Base-by-base conservation (phyloP, 2,797 vertebrate genomes). In the Pantherophis vulpinus region DNA sequence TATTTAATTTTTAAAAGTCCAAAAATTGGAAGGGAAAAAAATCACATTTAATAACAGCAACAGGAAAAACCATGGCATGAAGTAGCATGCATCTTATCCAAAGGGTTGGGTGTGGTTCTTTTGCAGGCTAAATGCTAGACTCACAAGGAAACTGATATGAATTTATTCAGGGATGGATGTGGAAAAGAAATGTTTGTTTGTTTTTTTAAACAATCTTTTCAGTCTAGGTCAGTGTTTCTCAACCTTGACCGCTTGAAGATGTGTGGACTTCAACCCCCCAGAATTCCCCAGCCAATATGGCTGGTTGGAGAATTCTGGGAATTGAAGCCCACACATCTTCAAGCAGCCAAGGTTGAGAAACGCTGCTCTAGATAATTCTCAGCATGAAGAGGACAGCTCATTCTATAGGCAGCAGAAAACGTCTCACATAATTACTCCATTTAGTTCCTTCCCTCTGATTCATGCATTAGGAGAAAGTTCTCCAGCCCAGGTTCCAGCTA, bases 101-200 rank as follows among this genome's bases (percentile, higher is more conserved):
- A 79, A 37, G 14, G 6, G 47, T 51, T 90, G 47, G 61, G 2
- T 51, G 51, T 32, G 47, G 12, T 5, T 86, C 3, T 11, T 60
- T 51, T n/a, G 51, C 2, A 18, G 14, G 25, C 1, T 29, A 61
- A 63, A 32, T n/a, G 14, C 9, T 25, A 83, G 66, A 47, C 10
- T 27, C 56, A 61, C 27, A 47, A 60, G 42, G 27, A 60, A 2
- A 8, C 5, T 51, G 60, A 29, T 51, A 61, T 59, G 86, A 91
- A 94, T 55, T 37, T 27, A 92, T 93, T 91, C 89, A 90, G 58
- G 92, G 87, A 60, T 51, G 58, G 66, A 51, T 2, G 91, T 58
- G 88, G 55, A 51, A 61, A 37, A 47, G 12, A 91, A 91, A 27
- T 90, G n/a, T 61, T 23, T 25, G 7, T 60, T 60, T 25, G 25